phyloP scores from a whole-genome alignment of 1,140 invertebrate species.

The Cydia strobilella region DNA sequence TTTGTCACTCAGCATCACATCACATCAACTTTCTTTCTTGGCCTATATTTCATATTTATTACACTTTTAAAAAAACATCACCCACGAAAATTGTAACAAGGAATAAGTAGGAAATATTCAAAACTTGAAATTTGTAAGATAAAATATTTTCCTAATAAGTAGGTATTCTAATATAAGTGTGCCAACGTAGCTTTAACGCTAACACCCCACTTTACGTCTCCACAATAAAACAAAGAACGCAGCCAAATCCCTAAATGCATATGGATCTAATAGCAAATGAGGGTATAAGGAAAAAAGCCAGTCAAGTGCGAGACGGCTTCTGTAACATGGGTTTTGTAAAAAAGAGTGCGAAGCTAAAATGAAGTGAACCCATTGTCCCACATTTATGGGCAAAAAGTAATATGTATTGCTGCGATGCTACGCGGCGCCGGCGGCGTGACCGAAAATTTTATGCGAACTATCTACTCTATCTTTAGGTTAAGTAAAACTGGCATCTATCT shows the following conservation, averaged over 20 bases:
- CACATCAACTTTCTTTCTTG: no score
- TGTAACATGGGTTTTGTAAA: neutral
- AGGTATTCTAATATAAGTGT: neutral
- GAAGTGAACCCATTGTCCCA: neutral
- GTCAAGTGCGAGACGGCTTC: slow-evolving; percentile 5
- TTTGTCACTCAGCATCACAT: no score
- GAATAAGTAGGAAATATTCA: no score
- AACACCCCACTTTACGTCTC: slow-evolving; percentile 8
- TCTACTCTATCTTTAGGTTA: no score
- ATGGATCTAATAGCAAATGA: slow-evolving; percentile 31
- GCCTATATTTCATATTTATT: no score
- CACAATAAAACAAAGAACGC: slow-evolving; percentile 25
- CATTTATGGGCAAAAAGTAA: no score
- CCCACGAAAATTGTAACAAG: no score
- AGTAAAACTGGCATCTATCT: no score
- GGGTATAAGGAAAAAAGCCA: slow-evolving; percentile 25
- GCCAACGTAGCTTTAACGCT: neutral
- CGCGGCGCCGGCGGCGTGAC: neutral
- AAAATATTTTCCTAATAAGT: neutral
- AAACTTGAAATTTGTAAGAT: neutral
- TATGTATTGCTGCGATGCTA: no score
- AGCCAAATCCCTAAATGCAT: slow-evolving; percentile 28
- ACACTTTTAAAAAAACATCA: no score
- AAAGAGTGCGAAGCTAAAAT: neutral
- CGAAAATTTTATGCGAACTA: no score